phyloP scores from a whole-genome alignment of 2,888 invertebrate species.

The Holacanthella duospinosa region DNA sequence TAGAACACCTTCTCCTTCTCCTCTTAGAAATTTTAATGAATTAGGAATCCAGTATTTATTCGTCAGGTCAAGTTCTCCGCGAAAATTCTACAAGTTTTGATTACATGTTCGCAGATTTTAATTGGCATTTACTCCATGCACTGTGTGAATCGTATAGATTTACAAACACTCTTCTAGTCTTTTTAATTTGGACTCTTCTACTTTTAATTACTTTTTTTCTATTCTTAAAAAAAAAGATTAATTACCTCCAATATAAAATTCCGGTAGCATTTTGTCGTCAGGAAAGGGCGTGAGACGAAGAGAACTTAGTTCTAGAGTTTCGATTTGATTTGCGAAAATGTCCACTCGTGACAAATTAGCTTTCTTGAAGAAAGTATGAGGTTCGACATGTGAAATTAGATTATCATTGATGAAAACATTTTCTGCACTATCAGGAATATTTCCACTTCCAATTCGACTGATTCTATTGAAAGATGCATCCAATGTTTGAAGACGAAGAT shows the following conservation, averaged over 20 bases:
- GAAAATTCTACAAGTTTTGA: no score
- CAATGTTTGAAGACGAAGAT: constrained; percentile 9
- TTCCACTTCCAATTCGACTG: constrained; percentile 57
- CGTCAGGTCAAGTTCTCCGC: no score
- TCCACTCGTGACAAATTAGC: constrained; percentile 79
- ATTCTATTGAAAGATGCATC: constrained; percentile 86
- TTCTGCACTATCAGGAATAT: constrained; percentile 73
- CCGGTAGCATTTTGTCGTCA: constrained; percentile 63
- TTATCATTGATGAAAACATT: constrained; percentile 80
- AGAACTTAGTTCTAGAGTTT: constrained; percentile 79
- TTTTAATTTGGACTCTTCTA: no score
- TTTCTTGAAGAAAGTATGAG: constrained; percentile 80
- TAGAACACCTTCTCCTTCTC: no score
- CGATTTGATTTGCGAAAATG: constrained; percentile 83
- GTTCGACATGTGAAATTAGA: constrained; percentile 70
- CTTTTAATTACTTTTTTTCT: no score
- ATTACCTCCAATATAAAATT: constrained; percentile 85
- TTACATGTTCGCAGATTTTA: no score
- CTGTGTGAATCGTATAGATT: no score
- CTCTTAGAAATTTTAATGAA: no score
- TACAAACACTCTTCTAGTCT: no score
- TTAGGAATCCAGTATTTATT: no score
- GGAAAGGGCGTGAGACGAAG: constrained; percentile 69
- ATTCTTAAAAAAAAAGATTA: no score
- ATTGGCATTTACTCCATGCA: no score